Percentiles rank a stretch among this genome's conserved stretches.
These are phyloP conservation scores for Apamea crenata DNA, from an alignment of 2,888 invertebrate species.

Conservation along the genomic window DNA sequence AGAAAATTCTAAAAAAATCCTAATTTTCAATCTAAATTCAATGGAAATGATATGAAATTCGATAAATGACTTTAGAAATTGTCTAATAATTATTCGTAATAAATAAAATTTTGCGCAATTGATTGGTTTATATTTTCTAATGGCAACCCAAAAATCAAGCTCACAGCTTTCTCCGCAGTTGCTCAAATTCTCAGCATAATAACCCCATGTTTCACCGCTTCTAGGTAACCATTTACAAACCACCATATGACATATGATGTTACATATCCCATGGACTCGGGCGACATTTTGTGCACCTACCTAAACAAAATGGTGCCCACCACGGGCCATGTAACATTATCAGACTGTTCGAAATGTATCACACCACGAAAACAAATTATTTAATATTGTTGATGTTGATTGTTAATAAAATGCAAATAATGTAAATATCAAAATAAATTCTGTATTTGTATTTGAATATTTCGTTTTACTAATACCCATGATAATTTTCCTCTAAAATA, in stretches of 20 bases:
- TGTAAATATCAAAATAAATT: conserved; percentile 93
- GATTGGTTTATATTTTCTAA: conserved; percentile 44
- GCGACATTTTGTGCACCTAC: conserved; percentile 73
- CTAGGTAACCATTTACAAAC: conserved; percentile 83
- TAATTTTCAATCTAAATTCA: conserved; percentile 31
- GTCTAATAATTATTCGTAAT: conserved; percentile 28
- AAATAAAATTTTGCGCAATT: conserved; percentile 9
- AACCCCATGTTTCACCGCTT: conserved; percentile 85
- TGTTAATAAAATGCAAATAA: conserved; percentile 95
- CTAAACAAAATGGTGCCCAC: conserved; percentile 73
- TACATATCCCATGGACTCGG: conserved; percentile 76
- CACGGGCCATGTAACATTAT: conserved; percentile 81
- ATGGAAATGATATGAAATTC: conserved; percentile 29
- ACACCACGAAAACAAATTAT: conserved; percentile 90
- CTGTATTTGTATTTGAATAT: conserved; percentile 93
- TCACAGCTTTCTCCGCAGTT: conserved; percentile 89
- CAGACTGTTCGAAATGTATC: conserved; percentile 87
- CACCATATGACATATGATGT: conserved; percentile 81
- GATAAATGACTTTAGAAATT: conserved; percentile 34
- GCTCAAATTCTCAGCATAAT: conserved; percentile 84
- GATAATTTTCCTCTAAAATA: background rate
- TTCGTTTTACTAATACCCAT: conserved; percentile 74
- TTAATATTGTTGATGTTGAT: conserved; percentile 94
- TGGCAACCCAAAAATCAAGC: conserved; percentile 85
- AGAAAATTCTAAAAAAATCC: conserved; percentile 37